These are phyloP conservation scores for Tiaroga cobitis DNA, from an alignment of 2,797 vertebrate species.

Conservation along the genomic window DNA sequence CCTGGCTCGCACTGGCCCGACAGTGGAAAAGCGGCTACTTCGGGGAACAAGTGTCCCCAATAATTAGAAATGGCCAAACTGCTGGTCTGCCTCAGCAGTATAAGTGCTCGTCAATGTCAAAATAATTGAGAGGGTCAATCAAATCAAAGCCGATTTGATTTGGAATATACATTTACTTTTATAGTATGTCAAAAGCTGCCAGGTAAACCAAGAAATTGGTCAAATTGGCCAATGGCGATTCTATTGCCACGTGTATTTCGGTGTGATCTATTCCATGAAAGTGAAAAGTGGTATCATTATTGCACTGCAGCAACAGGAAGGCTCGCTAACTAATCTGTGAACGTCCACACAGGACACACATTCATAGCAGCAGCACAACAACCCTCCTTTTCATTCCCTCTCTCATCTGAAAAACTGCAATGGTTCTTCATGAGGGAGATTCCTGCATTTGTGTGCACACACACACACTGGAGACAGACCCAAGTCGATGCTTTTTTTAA, in stretches of 20 bases:
- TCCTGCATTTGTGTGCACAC: background rate
- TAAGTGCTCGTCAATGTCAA: background rate
- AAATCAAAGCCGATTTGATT: background rate
- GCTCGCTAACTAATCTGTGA: background rate
- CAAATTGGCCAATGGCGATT: background rate
- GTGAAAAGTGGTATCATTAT: background rate
- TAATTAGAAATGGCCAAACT: background rate
- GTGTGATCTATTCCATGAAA: background rate
- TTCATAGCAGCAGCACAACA: conserved; percentile 41
- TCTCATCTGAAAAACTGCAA: conserved; percentile 60
- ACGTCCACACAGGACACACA: conserved; percentile 7
- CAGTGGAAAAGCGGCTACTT: no score
- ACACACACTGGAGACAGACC: background rate
- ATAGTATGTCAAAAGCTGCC: background rate
- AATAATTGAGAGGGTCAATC: background rate
- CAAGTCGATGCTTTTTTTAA: conserved; percentile 52
- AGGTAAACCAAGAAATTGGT: background rate
- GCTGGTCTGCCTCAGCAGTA: background rate
- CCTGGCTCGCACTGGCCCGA: no score
- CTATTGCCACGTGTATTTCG: background rate
- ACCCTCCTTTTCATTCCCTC: conserved; percentile 49
- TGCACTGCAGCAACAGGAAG: background rate
- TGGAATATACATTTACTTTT: background rate
- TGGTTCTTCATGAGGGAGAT: conserved; percentile 47
- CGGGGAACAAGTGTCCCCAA: background rate